Conservation (phyloP, 1,140 invertebrate species). For the Zaprionus capensis region DNA sequence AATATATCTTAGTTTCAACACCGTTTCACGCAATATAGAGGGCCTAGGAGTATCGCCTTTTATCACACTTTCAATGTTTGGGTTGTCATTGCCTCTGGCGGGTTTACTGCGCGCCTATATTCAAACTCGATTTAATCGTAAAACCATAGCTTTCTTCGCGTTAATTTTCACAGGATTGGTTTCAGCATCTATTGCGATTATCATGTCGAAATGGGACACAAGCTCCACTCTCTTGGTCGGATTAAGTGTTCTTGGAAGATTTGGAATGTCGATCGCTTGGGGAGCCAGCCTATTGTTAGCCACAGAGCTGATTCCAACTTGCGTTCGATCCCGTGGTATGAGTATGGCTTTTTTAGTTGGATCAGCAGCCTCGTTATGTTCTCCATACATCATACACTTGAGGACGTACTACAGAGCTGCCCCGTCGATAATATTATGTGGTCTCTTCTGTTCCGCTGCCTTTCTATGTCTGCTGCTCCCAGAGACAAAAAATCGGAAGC, state of each 20-base stretch:
- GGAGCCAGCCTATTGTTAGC: constrained; percentile 87
- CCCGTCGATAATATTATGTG: constrained; percentile 85
- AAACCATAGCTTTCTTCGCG: constrained; percentile 49
- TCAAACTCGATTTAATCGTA: too few relatives aligned
- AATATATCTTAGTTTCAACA: constrained; percentile 87
- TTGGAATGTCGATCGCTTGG: constrained; percentile 87
- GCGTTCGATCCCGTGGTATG: constrained; percentile 86
- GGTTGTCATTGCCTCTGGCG: constrained; percentile 85
- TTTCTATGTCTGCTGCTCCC: constrained; percentile 86
- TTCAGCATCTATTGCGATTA: constrained; percentile 49
- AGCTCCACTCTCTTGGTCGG: constrained; percentile 84
- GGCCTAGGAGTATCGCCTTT: constrained; percentile 86
- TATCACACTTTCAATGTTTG: constrained; percentile 85
- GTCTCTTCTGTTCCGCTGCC: constrained; percentile 85
- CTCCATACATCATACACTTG: constrained; percentile 80
- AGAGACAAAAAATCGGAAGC: constrained; percentile 85
- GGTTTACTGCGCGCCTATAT: constrained; percentile 85
- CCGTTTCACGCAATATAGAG: constrained; percentile 86
- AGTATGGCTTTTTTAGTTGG: constrained; percentile 85
- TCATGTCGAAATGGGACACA: constrained; percentile 40
- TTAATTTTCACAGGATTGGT: constrained; percentile 78
- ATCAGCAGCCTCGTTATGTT: constrained; percentile 81
- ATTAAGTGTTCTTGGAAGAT: constrained; percentile 85
- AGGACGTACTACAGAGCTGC: constrained; percentile 84
- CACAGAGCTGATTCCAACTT: constrained; percentile 88